Evolutionary conservation across 2,113 vertebrate genomes (phyloP).

Genomic region (Tiliqua scincoides): DNA sequence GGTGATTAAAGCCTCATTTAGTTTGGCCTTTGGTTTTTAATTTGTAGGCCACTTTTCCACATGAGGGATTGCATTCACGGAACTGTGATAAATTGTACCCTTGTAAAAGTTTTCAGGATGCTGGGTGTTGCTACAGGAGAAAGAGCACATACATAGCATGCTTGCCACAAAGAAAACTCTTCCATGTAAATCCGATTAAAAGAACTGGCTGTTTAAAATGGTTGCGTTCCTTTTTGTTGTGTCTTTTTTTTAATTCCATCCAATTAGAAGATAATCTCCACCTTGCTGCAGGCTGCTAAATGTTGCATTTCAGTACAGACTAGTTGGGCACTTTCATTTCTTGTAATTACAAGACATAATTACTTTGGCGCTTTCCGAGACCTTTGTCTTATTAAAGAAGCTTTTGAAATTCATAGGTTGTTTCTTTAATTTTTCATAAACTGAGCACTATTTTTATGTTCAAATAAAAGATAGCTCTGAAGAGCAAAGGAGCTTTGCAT

Average conservation of each 20-base stretch:
- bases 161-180: slow-evolving; percentile 40
- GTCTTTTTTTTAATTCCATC: slow-evolving; percentile 62
- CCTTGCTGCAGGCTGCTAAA: slow-evolving; percentile 69
- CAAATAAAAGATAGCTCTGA: slow-evolving; percentile 56
- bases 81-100: no score
- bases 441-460: slow-evolving; percentile 52
- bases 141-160: slow-evolving; percentile 16
- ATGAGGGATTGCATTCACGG: no score
- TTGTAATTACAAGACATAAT: slow-evolving; percentile 79
- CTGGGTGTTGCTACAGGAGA: slow-evolving; percentile 11
- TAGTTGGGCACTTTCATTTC: slow-evolving; percentile 67
- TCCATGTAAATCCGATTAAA: slow-evolving; percentile 55
- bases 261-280: slow-evolving; percentile 77
- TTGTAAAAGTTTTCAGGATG: not conserved
- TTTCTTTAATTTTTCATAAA: slow-evolving; percentile 69
- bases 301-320: slow-evolving; percentile 69
- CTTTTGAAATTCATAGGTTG: slow-evolving; percentile 70
- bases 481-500: slow-evolving; percentile 6
- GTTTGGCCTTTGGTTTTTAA: no score
- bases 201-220: slow-evolving; percentile 58
- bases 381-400: slow-evolving; percentile 70
- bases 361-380: slow-evolving; percentile 72
- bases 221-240: slow-evolving; percentile 67
- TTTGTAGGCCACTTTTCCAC: no score
- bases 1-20: no score